Base-by-base conservation (phyloP, 2,888 invertebrate species). In the Ophioninae sp. region DNA sequence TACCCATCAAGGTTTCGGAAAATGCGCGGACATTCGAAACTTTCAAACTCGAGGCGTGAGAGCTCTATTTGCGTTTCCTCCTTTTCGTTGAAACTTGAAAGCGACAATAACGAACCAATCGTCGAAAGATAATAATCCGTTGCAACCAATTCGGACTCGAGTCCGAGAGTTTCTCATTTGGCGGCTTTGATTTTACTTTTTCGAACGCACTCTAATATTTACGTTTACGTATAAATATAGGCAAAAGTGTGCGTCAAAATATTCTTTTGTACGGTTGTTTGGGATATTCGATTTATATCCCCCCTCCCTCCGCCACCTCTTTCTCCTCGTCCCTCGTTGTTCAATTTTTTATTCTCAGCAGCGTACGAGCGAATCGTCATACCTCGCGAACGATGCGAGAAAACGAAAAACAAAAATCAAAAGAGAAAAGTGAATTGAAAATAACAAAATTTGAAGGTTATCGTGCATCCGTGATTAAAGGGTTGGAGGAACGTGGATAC, bases 171-270 rank as follows among this genome's bases (percentile, higher is more conserved):
- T 30, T 51, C 51, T 17, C 13, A 51, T 51, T 51, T 13, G 17
- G 5, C 17, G 30, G 17, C 51, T 6, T 51, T 51, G 51, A 51
- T 51, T 17, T 51, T 51, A 13, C 6, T 51, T 3, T 17, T 51
- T 51, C 17, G 5, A 6, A 17, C 17, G 6, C 51, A 51, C 13
- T 41, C 6, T 17, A 17, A 78, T 77, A 61, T 59, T 37, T 59
- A 59, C 58, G 9, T 58, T 22, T 65, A n/a, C 63, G 6, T 68
- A 69, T 61, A 69, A 61, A 77, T 64, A 58, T 76, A 76, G 83
- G 76, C 83, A 83, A 80, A 83, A 76, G 56, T 77, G 76, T 73
- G 72, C 65, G 74, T 75, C 58, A 51, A 77, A 77, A 77, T 74
- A 56, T 23, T 22, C 23, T 37, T 72, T 72, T 76, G 65, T 72